Conservation (phyloP, 2,797 vertebrate species). For the Enteromius afrohamiltoni region DNA sequence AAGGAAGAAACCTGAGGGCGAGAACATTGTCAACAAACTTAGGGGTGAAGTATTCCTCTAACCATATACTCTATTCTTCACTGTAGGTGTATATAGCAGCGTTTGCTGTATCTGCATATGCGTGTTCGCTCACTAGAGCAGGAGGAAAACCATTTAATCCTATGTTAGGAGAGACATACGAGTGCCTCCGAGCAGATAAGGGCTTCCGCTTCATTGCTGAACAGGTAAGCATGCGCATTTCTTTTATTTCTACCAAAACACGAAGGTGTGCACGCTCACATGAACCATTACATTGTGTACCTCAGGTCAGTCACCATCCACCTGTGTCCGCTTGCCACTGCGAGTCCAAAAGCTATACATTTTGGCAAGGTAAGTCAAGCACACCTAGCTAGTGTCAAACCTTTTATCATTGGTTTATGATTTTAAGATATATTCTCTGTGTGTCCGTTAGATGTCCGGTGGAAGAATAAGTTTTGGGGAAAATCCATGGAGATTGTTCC, state of each 20-base stretch:
- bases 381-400: not conserved
- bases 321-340: conserved; percentile 94
- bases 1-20: not conserved
- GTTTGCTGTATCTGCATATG: conserved; percentile 90
- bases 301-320: conserved; percentile 96
- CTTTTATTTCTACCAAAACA: not conserved
- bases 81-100: conserved; percentile 91
- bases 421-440: not conserved
- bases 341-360: conserved; percentile 91
- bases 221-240: conserved; percentile 69
- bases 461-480: conserved; percentile 99
- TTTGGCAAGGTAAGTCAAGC: conserved; percentile 92
- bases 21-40: not conserved
- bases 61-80: not conserved
- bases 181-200: conserved; percentile 90
- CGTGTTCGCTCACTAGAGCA: conserved; percentile 89
- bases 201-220: conserved; percentile 92
- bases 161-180: conserved; percentile 93
- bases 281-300: not conserved
- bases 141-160: conserved; percentile 98
- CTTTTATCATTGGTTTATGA: not conserved
- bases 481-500: conserved; percentile 99
- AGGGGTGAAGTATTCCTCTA: not conserved
- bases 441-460: conserved; percentile 87
- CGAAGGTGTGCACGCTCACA: not conserved